Evolutionary conservation across 2,113 vertebrate species (phyloP), one percentile per base, ranked within the genome.

Genomic region (Neogobius melanostomus): DNA sequence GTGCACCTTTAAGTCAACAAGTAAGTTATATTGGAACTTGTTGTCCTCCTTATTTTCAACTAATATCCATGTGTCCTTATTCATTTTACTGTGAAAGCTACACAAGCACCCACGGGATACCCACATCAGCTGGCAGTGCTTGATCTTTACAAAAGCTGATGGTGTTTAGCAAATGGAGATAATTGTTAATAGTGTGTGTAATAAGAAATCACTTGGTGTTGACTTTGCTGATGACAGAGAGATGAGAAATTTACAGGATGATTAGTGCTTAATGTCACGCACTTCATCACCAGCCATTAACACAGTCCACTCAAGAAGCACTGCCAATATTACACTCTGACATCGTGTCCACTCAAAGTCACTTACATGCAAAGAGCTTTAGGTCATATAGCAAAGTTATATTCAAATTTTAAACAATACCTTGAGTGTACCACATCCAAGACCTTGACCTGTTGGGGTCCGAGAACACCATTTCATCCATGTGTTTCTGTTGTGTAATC

Each of bases 151-250:
- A 43, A 36, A 43, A 4, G 59, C 8, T 44, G 42, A 44, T n/a
- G 36, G n/a, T 61, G 59, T 61, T 61, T 61, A 16, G 59, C 59
- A 45, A 61, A 61, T 61, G 42, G 14, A 61, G 36, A 11, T 61
- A 45, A 45, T 15, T 44, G 14, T 8, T 61, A 61, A 44, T 61
- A n/a, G 8, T 61, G 42, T 44, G 42, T 44, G 59, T 61, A 61
- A 44, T 61, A 7, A 42, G 6, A 56, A 59, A 59, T 36, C 21
- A 36, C 6, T 14, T 11, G 14, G 3, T 45, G 36, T 16, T 45
- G 59, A 44, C 59, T 45, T 45, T n/a, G 56, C 56, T 45, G 42
- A 61, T 61, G 42, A 16, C 43, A 45, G 14, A 9, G 36, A 61
- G 36, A 61, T 61, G 36, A 61, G 11, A 61, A 44, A 44, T 61